Evolutionary conservation across 2,797 vertebrate species (phyloP).

Genomic region (Numenius phaeopus): DNA sequence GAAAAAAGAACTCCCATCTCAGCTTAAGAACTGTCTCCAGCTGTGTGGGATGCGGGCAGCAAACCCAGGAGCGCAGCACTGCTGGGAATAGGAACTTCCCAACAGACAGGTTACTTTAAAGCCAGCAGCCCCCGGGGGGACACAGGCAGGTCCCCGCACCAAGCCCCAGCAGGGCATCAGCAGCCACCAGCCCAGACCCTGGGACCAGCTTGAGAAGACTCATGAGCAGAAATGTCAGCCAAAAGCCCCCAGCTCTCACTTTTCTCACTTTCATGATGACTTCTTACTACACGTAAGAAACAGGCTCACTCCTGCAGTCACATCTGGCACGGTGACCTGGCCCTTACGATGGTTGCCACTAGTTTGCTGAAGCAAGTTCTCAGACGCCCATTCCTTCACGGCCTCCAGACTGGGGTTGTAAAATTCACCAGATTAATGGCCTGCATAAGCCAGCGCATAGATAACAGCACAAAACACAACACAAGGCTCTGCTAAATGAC

Average conservation of each 20-base stretch:
- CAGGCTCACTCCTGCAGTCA: neutral
- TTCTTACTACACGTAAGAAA: neutral
- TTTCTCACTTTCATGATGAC: neutral
- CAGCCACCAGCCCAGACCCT: neutral
- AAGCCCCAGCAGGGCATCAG: neutral
- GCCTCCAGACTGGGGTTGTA: neutral
- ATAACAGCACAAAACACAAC: neutral
- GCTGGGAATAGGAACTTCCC: neutral
- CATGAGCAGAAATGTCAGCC: neutral
- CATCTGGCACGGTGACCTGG: neutral
- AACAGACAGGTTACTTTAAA: neutral
- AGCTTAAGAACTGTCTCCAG: neutral
- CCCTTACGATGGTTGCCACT: neutral
- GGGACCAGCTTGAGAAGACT: neutral
- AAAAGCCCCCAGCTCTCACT: neutral
- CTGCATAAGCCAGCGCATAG: neutral
- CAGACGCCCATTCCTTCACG: no score
- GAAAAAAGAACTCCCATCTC: neutral
- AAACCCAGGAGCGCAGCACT: neutral
- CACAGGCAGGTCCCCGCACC: neutral
- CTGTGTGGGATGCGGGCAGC: neutral
- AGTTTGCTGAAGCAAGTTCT: neutral
- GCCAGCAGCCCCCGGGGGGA: rapidly evolving
- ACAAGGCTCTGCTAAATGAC: neutral
- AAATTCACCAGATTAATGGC: neutral